Evolutionary conservation across 2,113 vertebrate genomes (phyloP).

Genomic region (Anoura caudifer): DNA sequence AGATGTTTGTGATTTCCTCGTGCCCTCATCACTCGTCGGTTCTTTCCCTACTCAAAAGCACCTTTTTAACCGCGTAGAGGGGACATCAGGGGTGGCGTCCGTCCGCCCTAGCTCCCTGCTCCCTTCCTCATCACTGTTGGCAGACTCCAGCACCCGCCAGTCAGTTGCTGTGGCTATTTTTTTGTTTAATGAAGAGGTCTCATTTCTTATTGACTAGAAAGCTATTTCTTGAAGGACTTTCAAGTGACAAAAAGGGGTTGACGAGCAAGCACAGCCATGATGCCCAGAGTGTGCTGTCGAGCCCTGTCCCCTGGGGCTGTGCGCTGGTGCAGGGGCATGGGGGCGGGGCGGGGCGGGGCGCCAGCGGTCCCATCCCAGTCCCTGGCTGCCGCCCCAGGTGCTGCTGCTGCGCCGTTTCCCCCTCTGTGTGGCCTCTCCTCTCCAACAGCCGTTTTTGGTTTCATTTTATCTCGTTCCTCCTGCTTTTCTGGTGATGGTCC

Average conservation of each 20-base stretch:
- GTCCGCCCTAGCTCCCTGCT: background rate
- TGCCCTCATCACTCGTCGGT: background rate
- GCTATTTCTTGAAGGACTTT: background rate
- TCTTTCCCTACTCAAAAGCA: conserved; percentile 21
- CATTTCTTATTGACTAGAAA: background rate
- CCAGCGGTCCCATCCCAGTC: background rate
- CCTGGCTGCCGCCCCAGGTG: background rate
- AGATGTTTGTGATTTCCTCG: conserved; percentile 3
- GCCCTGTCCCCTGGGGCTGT: background rate
- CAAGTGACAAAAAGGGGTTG: background rate
- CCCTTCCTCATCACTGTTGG: background rate
- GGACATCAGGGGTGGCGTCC: background rate
- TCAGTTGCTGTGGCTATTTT: background rate
- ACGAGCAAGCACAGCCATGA: background rate
- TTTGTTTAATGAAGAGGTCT: background rate
- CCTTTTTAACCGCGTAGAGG: conserved; percentile 12
- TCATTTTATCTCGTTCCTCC: conserved; percentile 81
- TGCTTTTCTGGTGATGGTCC: conserved; percentile 95
- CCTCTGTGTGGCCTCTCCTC: conserved; percentile 80
- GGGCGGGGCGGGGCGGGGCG: background rate
- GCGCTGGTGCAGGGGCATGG: background rate
- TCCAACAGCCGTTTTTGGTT: conserved; percentile 76
- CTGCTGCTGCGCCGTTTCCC: conserved; percentile 62
- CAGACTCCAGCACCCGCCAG: background rate
- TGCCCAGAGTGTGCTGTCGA: background rate